Percentiles rank a stretch among this genome's conserved stretches.
Conservation (phyloP, 2,797 vertebrate genomes). For the Paedocypris micromegethes region DNA sequence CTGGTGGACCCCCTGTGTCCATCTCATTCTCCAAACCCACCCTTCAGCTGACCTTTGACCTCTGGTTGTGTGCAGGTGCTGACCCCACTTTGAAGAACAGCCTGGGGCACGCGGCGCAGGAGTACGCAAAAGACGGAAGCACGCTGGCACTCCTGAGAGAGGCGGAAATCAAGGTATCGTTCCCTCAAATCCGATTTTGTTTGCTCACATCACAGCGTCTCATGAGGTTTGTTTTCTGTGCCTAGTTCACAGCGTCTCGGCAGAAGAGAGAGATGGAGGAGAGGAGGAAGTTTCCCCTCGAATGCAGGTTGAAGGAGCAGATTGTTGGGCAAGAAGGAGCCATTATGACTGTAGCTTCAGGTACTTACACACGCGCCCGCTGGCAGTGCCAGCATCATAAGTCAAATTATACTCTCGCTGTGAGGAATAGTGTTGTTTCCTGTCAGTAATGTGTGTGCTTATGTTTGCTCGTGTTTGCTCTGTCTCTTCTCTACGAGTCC, state of each 20-base stretch:
- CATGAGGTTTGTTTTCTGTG: conserved; percentile 46
- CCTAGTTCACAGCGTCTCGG: conserved; percentile 82
- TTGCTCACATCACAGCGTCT: conserved; percentile 78
- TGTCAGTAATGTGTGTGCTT: neutral
- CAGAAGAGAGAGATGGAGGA: conserved; percentile 78
- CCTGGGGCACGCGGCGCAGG: conserved; percentile 82
- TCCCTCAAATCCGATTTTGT: neutral
- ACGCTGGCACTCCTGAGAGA: conserved; percentile 73
- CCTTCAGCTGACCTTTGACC: conserved; percentile 56
- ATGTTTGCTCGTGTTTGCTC: neutral
- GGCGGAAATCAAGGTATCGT: conserved; percentile 78
- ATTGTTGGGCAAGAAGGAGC: conserved; percentile 94
- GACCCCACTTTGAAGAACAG: conserved; percentile 84
- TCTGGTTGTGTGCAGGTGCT: conserved; percentile 72
- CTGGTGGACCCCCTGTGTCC: conserved; percentile 22
- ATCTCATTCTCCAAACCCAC: conserved; percentile 41
- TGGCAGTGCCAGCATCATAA: neutral
- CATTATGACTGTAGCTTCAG: conserved; percentile 88
- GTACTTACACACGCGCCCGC: conserved; percentile 57
- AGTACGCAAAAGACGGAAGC: conserved; percentile 88
- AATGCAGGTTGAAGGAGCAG: conserved; percentile 86
- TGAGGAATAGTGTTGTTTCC: no score
- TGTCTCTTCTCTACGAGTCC: conserved; percentile 24
- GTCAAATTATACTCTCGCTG: no score
- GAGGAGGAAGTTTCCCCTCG: conserved; percentile 85